Evolutionary conservation across 2,888 invertebrate species (phyloP), one percentile per base, ranked within the genome.

Genomic region (Geotrupes spiniger): DNA sequence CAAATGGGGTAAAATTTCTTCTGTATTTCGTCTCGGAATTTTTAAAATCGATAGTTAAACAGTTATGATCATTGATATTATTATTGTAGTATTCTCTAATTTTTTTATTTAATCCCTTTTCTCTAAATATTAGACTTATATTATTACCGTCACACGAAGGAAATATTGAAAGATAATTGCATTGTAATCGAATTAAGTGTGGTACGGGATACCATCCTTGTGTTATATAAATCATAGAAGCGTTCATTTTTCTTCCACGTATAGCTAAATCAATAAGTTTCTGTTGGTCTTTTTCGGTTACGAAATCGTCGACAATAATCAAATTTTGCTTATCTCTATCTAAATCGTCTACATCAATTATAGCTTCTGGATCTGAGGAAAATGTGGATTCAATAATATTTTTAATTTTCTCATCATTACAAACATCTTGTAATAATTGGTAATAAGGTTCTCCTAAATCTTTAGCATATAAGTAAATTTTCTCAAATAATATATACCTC

Each of bases 161-260:
- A 45, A 45, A 45, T 45, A 45, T 45, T 45, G 38, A 45, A 45
- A 45, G 38, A 27, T n/a, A n/a, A n/a, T 45, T 27, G n/a, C 38
- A 39, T 39, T 45, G 45, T 28, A 38, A 45, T 37, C 15, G 38
- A 45, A 45, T 45, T 45, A 28, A 39, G 25, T 45, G 36, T 45
- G 38, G 38, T 38, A 45, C 45, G 14, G 28, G 36, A 42, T 42
- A 42, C 12, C 41, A 46, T 31, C 41, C 33, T 33, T 46, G 45
- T 16, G 46, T 46, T 42, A 46, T 42, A 42, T n/a, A n/a, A n/a
- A n/a, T n/a, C n/a, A n/a, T n/a, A n/a, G n/a, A n/a, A n/a, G n/a
- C n/a, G n/a, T n/a, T 41, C 14, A 36, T 36, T 36, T 36, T 36
- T 36, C 36, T 36, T 36, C 15, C 36, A 14, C 14, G 16, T 36